A percentile compares a stretch with the other conserved stretches of the same genome.
Conservation (phyloP, 2,113 vertebrate species). For the Corythornis madagascariensis region DNA sequence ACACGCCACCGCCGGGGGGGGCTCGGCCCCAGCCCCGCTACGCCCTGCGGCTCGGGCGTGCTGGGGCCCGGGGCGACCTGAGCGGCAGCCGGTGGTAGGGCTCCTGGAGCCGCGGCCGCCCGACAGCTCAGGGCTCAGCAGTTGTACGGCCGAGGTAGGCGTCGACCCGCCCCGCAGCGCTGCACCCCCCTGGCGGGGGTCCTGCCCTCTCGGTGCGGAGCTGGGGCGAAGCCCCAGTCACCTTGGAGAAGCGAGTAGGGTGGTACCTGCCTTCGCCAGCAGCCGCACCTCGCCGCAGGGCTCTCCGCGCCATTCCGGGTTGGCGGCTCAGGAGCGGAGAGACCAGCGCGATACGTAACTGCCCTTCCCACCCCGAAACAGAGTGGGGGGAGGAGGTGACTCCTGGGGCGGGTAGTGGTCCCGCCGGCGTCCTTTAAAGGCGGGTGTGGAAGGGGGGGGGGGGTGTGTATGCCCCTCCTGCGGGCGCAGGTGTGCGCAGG, state of each 20-base stretch:
- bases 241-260: neutral
- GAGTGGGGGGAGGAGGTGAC: neutral
- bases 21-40: neutral
- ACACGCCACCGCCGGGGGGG: neutral
- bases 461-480: too few relatives aligned
- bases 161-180: neutral
- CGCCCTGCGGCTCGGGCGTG: neutral
- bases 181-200: neutral
- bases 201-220: neutral
- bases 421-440: too few relatives aligned
- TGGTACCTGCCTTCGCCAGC: neutral
- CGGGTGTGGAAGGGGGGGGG: neutral
- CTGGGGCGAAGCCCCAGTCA: neutral
- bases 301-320: neutral
- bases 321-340: neutral
- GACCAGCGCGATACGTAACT: neutral
- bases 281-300: neutral
- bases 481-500: neutral
- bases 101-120: neutral
- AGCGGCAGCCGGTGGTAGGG: neutral
- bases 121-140: neutral
- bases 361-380: neutral
- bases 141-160: neutral
- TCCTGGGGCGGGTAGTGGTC: neutral
- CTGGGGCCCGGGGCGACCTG: neutral